Evolutionary conservation across 1,140 invertebrate genomes (phyloP), one percentile per base, ranked within the genome.

Genomic region (Chrysomallon squamiferum): DNA sequence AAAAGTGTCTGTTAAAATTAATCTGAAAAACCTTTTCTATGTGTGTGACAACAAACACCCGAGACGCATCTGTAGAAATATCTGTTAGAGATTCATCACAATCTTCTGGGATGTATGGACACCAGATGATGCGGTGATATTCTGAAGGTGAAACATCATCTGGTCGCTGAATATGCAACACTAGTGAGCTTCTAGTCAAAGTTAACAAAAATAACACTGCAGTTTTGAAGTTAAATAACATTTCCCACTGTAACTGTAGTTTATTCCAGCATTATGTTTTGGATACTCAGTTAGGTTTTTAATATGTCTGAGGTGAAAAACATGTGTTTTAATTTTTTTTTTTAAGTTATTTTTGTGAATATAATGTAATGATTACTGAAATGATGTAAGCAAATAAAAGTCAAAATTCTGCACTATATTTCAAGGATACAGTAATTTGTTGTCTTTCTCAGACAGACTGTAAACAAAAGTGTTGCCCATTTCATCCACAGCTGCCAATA

Each of bases 401-500:
- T n/a, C n/a, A n/a, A n/a, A n/a, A n/a, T n/a, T n/a, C 15, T 15
- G 35, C 35, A 38, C 35, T 38, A 38, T 15, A 38, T 38, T 18
- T 35, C 71, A 86, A 84, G 80, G 81, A 84, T 86, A 87, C 86
- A 66, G 3, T 38, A 87, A 69, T 69, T 83, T 82, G 30, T 76
- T 75, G 20, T 74, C 76, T 20, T 80, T 75, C 65, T 86, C 88
- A 76, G 90, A 89, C 32, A 68, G 91, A 71, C 92, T 90, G 85
- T 96, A 91, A 58, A 96, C 90, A 85, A 91, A 93, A 50, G 93
- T 88, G 85, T 90, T 92, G 38, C 93, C 93, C 62, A 88, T 88
- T 76, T 92, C 90, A 87, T 98, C 95, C 43, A 96, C 92, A 74
- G 90, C 93, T 1, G 92, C 95, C 15, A 97, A 85, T 61, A 96